Evolutionary conservation across 2,888 invertebrate genomes (phyloP).

Genomic region (Dysmachus trigonus): DNA sequence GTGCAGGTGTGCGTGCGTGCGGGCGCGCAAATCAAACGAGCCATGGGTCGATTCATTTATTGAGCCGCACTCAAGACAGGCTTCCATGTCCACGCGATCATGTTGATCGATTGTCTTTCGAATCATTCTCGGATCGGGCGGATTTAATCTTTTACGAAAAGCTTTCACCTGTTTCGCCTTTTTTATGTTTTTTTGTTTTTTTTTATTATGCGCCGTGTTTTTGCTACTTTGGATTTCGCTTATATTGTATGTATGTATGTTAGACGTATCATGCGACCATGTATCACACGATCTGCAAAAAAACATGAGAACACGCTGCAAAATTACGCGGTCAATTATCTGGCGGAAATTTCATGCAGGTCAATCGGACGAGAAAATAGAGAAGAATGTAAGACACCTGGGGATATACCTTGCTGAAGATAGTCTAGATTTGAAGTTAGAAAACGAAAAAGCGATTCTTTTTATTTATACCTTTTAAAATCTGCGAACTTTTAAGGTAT

Average conservation of each 20-base stretch:
- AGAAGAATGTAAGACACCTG: background rate
- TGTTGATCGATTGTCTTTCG: slow-evolving; percentile 28
- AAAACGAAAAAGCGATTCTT: background rate
- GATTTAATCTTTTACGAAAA: background rate
- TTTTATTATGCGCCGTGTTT: background rate
- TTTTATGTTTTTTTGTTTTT: background rate
- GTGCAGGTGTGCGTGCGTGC: background rate
- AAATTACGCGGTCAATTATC: background rate
- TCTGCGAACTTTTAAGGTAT: background rate
- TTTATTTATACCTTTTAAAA: background rate
- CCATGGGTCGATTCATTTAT: background rate
- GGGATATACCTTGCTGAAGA: background rate
- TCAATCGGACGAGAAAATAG: background rate
- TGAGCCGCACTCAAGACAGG: background rate
- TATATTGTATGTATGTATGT: too few species aligned
- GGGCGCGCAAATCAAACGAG: background rate
- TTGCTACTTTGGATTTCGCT: background rate
- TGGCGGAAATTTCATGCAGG: background rate
- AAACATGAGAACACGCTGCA: background rate
- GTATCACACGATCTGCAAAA: background rate
- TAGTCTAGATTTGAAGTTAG: background rate
- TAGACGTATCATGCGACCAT: background rate
- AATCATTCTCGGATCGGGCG: background rate
- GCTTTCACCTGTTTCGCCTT: background rate
- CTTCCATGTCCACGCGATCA: background rate